phyloP scores from a whole-genome alignment of 2,113 vertebrate genomes.

The Tyto alba region DNA sequence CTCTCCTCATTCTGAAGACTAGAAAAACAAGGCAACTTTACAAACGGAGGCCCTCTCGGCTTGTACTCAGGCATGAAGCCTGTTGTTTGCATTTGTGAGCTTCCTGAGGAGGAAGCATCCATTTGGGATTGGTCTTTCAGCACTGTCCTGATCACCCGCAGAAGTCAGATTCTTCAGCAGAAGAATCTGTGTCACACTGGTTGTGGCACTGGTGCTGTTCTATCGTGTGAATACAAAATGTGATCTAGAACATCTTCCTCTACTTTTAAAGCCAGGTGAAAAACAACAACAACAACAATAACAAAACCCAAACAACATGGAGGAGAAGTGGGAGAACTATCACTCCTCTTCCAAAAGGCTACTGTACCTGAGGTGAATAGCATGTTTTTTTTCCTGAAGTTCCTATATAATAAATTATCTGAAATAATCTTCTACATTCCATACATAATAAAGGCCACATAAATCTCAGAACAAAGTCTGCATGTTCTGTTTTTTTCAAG shows the following conservation, averaged over 20 bases:
- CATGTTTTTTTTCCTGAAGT: not conserved
- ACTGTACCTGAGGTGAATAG: not conserved
- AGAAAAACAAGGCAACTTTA: not conserved
- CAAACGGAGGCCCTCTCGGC: not conserved
- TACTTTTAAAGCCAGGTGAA: not conserved
- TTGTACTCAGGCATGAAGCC: not conserved
- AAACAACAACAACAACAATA: not conserved
- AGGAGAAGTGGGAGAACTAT: not conserved
- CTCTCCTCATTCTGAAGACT: not conserved
- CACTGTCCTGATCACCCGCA: accelerated
- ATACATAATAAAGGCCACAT: not conserved
- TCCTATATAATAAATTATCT: not conserved
- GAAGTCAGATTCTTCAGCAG: not conserved
- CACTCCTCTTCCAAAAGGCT: not conserved
- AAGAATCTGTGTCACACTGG: too few relatives aligned
- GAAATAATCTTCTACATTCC: not conserved
- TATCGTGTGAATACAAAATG: not conserved
- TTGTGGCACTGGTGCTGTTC: not conserved
- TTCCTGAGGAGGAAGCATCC: not conserved
- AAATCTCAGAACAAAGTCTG: not conserved
- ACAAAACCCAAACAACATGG: not conserved
- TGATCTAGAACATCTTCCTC: not conserved
- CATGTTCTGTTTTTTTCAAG: not conserved
- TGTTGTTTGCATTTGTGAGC: not conserved
- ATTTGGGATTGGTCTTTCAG: not conserved